Conservation (phyloP, 2,797 vertebrate genomes). For the Cossypha dichroa region DNA sequence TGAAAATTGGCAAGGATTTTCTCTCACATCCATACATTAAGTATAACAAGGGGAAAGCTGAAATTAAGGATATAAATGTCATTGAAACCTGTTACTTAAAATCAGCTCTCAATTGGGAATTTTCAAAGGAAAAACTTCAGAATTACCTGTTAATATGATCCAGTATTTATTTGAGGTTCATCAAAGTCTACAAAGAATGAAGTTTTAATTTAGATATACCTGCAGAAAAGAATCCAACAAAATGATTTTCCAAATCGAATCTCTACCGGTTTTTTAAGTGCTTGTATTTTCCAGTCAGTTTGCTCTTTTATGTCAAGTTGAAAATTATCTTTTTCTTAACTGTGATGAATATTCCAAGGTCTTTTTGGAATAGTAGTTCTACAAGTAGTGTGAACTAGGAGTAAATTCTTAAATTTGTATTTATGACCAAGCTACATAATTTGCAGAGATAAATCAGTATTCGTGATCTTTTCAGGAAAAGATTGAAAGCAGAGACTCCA, state of each 20-base stretch:
- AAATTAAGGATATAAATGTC: neutral
- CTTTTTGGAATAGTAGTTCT: neutral
- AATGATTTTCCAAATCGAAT: neutral
- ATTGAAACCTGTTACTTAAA: neutral
- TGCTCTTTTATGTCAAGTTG: slow-evolving; percentile 46
- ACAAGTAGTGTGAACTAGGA: slow-evolving; percentile 7
- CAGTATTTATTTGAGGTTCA: neutral
- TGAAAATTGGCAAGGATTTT: neutral
- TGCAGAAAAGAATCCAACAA: slow-evolving; percentile 10
- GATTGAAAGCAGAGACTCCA: slow-evolving; percentile 54
- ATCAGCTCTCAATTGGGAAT: neutral
- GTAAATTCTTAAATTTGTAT: neutral
- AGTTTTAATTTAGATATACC: neutral
- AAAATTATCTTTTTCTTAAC: slow-evolving; percentile 17
- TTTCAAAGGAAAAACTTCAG: neutral
- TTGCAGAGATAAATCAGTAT: slow-evolving; percentile 55
- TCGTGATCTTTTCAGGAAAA: slow-evolving; percentile 56
- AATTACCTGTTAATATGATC: neutral
- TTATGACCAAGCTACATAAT: slow-evolving; percentile 29
- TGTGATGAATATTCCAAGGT: neutral
- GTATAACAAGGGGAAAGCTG: neutral
- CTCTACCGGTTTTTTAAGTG: neutral
- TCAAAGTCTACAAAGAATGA: neutral
- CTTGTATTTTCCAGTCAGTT: slow-evolving; percentile 64
- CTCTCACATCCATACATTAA: neutral